A percentile compares a stretch with the other conserved stretches of the same genome.
These are phyloP conservation scores for Ondatra zibethicus DNA, from an alignment of 2,113 vertebrate species.

Conservation along the genomic window DNA sequence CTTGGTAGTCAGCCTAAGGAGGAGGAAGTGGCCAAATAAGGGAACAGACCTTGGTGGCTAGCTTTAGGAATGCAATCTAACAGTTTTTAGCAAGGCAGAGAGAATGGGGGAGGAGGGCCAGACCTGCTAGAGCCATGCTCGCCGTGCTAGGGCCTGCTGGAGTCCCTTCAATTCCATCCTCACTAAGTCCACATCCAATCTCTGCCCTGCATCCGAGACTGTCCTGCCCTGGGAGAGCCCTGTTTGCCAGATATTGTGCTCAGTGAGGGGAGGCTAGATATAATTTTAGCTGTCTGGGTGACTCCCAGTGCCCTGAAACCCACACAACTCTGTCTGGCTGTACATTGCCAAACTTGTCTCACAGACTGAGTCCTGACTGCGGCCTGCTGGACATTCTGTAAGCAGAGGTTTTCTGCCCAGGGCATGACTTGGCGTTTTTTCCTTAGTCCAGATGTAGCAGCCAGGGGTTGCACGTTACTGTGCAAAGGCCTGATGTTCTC, in stretches of 20 bases:
- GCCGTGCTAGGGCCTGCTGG: not conserved
- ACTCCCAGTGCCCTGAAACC: not conserved
- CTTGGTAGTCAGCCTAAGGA: not conserved
- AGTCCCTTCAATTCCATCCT: not conserved
- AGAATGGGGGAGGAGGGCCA: not conserved
- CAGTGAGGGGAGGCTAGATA: not conserved
- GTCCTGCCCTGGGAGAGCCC: not conserved
- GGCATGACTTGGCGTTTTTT: not conserved
- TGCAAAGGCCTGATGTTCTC: not conserved
- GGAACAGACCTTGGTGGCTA: not conserved
- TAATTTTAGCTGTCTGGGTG: not conserved
- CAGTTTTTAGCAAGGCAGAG: not conserved
- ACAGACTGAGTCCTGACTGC: accelerated
- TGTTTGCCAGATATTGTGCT: not conserved
- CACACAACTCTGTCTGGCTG: not conserved
- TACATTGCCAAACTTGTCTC: not conserved
- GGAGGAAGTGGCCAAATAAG: not conserved
- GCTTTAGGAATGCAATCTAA: not conserved
- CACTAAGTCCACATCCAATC: not conserved
- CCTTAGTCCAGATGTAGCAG: not conserved
- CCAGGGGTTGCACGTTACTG: not conserved
- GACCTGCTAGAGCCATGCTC: not conserved
- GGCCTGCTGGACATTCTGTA: not conserved
- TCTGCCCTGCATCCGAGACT: not conserved
- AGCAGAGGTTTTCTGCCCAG: not conserved